These are phyloP conservation scores for Tricholaema leucomelas DNA, from an alignment of 2,113 vertebrate genomes.

Conservation along the genomic window DNA sequence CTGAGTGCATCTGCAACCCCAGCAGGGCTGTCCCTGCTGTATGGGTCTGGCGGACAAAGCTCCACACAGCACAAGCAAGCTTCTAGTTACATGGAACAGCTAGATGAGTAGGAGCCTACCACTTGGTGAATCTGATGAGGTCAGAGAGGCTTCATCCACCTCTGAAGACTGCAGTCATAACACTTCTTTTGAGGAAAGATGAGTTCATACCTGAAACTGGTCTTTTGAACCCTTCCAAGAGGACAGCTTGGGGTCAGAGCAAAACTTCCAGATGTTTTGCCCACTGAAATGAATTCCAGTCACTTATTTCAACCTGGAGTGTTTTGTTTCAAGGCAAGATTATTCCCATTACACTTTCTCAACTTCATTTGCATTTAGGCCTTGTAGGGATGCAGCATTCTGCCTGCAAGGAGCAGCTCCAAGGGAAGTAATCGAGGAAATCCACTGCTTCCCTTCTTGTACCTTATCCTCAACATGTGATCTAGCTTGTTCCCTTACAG, in stretches of 20 bases:
- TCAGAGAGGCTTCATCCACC: rapidly evolving
- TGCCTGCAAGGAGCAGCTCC: not conserved
- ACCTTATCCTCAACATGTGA: rapidly evolving
- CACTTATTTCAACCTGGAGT: not conserved
- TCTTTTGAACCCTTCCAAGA: not conserved
- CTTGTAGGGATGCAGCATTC: rapidly evolving
- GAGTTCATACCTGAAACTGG: not conserved
- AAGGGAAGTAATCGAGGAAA: not conserved
- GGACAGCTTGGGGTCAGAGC: not conserved
- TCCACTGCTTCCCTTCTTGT: not conserved
- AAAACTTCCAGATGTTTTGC: not conserved
- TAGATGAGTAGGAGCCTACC: not conserved
- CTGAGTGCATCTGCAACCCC: not conserved
- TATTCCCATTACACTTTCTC: not conserved
- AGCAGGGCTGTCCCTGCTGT: not conserved
- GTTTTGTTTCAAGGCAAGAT: not conserved
- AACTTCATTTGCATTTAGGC: not conserved
- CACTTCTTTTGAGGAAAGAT: not conserved
- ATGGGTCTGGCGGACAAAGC: rapidly evolving
- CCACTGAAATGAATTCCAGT: not conserved
- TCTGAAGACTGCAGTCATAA: not conserved
- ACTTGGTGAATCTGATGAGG: not conserved
- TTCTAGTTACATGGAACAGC: not conserved
- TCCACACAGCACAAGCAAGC: rapidly evolving
- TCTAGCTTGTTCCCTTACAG: not conserved